These are phyloP conservation scores for Chrysolina americana DNA, from an alignment of 2,888 invertebrate genomes.

Conservation along the genomic window DNA sequence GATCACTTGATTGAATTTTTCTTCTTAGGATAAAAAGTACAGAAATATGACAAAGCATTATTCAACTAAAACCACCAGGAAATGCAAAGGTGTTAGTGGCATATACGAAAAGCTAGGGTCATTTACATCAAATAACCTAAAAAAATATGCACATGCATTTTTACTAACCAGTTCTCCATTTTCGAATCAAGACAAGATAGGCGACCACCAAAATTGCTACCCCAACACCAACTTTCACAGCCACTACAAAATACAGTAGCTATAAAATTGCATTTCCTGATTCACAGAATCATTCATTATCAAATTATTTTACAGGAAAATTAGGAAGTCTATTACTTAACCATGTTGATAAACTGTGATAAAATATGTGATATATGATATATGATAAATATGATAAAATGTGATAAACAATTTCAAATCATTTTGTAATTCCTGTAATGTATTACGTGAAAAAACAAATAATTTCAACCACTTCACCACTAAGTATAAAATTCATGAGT, in stretches of 20 bases:
- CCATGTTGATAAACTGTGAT: too few species aligned
- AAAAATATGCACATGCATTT: constrained; percentile 56
- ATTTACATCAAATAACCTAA: constrained; percentile 28
- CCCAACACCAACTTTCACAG: constrained; percentile 89
- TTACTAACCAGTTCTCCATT: constrained; percentile 82
- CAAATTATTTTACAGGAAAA: not conserved
- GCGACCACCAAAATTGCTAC: constrained; percentile 88
- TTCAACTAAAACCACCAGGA: constrained; percentile 61
- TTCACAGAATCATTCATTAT: constrained; percentile 57
- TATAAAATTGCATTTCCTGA: constrained; percentile 68
- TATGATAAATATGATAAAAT: too few species aligned
- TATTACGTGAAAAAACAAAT: too few species aligned
- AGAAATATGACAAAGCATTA: constrained; percentile 15
- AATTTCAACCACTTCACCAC: too few species aligned
- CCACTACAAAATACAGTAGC: constrained; percentile 81
- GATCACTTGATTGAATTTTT: too few species aligned
- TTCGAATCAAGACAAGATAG: constrained; percentile 87
- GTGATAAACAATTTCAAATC: too few species aligned
- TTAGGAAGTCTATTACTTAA: too few species aligned
- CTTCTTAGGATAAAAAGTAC: not conserved
- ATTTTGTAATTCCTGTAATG: too few species aligned
- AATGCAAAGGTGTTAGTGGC: constrained; percentile 67
- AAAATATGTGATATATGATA: too few species aligned
- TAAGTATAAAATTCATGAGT: too few species aligned
- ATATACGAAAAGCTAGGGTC: constrained; percentile 41